These are phyloP conservation scores for Paelopatides confundens DNA, from an alignment of 53 echinoderm and acorn worm species.

Conservation along the genomic window DNA sequence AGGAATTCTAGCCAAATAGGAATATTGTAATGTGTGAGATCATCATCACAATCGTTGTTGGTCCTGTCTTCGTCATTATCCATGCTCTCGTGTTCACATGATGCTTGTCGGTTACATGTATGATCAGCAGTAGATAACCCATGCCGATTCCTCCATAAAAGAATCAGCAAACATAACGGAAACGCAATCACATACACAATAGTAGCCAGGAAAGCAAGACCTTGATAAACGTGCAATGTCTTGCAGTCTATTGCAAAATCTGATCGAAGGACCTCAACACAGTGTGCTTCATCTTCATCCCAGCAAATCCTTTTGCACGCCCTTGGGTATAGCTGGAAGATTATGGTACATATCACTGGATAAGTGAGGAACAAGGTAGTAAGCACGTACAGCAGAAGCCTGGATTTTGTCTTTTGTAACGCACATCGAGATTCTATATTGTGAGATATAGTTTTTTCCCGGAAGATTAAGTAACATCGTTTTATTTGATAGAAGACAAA, in stretches of 20 bases:
- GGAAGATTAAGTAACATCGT: neutral
- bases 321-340: slow-evolving; percentile 51
- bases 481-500: neutral
- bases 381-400: neutral
- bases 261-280: slow-evolving; percentile 17
- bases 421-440: too few species aligned
- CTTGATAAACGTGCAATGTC: neutral
- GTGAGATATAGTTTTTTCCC: too few species aligned
- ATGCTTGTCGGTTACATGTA: neutral
- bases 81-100: neutral
- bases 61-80: too few species aligned
- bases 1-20: slow-evolving; percentile 4
- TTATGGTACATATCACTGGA: slow-evolving; percentile 46
- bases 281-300: neutral
- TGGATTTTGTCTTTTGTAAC: neutral
- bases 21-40: neutral
- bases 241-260: slow-evolving; percentile 66
- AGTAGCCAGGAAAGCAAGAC: slow-evolving; percentile 45
- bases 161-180: slow-evolving; percentile 37
- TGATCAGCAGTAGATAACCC: neutral
- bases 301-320: slow-evolving; percentile 59
- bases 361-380: slow-evolving; percentile 64
- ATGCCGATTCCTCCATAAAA: neutral
- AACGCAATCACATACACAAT: slow-evolving; percentile 61
- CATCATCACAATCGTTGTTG: too few species aligned